Evolutionary conservation across 2,113 vertebrate species (phyloP).

Genomic region (Asarcornis scutulata): DNA sequence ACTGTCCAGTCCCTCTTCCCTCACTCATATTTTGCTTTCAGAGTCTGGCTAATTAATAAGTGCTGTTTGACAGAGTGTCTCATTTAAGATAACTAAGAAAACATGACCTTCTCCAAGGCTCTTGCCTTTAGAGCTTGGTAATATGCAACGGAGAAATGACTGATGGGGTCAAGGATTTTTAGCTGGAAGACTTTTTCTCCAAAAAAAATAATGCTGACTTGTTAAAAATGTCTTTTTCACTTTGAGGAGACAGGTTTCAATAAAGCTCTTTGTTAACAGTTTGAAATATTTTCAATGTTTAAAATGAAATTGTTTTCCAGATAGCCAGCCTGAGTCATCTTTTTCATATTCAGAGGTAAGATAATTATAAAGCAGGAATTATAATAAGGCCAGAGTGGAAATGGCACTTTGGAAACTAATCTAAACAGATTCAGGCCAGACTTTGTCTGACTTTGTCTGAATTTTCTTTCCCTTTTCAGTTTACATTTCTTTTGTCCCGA

Average conservation of each 20-base stretch:
- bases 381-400: neutral
- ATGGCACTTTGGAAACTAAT: neutral
- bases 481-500: neutral
- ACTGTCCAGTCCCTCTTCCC: neutral
- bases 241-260: neutral
- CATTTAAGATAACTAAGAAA: neutral
- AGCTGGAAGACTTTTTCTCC: neutral
- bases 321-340: neutral
- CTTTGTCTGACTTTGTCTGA: neutral
- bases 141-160: neutral
- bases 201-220: rapidly evolving
- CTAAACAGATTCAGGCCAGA: neutral
- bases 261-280: neutral
- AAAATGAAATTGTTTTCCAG: neutral
- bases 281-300: neutral
- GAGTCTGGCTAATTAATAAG: neutral
- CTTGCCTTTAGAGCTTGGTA: neutral
- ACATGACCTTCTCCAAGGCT: neutral
- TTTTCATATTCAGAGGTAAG: neutral
- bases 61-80: neutral
- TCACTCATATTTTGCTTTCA: neutral
- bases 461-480: neutral
- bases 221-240: neutral
- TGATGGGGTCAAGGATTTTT: neutral
- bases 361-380: neutral